Conservation (phyloP, 1,140 invertebrate species). For the Vanessa atalanta region DNA sequence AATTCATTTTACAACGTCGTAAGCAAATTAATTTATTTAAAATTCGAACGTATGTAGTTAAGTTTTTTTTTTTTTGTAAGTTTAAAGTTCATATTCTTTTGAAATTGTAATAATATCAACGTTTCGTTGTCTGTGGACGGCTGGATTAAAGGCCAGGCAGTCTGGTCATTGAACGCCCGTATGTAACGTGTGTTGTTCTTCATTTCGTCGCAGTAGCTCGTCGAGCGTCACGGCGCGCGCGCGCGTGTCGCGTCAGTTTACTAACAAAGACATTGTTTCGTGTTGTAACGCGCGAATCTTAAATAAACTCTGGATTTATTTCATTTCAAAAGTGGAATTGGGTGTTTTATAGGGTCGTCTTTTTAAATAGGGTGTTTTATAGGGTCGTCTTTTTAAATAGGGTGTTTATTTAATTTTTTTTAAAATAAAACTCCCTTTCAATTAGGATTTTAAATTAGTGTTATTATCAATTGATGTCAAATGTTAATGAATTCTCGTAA, state of each 20-base stretch:
- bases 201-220: neutral
- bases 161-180: neutral
- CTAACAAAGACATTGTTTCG: neutral
- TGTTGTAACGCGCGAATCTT: neutral
- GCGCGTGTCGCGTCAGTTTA: neutral
- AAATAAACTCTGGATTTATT: neutral
- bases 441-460: neutral
- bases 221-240: neutral
- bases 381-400: neutral
- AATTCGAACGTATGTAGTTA: too few relatives aligned
- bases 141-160: neutral
- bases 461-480: slow-evolving; percentile 27
- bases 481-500: slow-evolving; percentile 31
- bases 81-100: too few relatives aligned
- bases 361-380: neutral
- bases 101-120: too few relatives aligned
- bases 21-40: too few relatives aligned
- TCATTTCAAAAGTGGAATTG: neutral
- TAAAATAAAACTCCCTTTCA: neutral
- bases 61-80: too few relatives aligned
- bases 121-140: neutral
- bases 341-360: neutral
- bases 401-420: neutral
- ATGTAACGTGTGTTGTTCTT: neutral
- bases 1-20: too few relatives aligned